Evolutionary conservation across 2,888 invertebrate genomes (phyloP).

Genomic region (Lithophane semibrunnea): DNA sequence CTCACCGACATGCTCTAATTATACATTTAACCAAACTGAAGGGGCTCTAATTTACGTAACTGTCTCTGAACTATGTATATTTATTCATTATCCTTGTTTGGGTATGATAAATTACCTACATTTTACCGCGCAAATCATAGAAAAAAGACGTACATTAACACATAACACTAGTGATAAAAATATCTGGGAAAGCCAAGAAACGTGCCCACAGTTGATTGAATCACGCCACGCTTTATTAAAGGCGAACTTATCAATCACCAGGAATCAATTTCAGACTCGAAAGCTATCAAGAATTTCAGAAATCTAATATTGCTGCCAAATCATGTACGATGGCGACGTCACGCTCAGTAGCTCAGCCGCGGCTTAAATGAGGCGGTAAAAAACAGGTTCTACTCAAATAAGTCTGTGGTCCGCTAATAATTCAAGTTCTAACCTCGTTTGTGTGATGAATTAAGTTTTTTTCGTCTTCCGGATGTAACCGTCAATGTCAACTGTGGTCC

Average conservation of each 20-base stretch:
- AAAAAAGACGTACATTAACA: not conserved
- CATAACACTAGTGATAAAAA: not conserved
- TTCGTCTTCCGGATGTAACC: conserved; percentile 19
- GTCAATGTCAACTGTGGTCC: conserved; percentile 40
- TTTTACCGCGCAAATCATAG: not conserved
- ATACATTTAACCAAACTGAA: too few relatives aligned
- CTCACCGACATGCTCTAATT: too few relatives aligned
- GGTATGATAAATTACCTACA: not conserved
- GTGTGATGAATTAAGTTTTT: conserved; percentile 11
- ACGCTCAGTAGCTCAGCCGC: not conserved
- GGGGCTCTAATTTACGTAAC: not conserved
- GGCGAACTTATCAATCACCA: conserved; percentile 33
- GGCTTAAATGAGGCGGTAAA: conserved; percentile 17
- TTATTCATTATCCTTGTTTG: conserved; percentile 10
- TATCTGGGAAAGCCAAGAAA: not conserved
- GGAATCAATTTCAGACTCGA: conserved; percentile 15
- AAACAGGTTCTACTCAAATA: conserved; percentile 13
- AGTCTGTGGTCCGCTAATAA: conserved; percentile 1
- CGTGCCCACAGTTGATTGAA: not conserved
- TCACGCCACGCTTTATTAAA: conserved; percentile 6
- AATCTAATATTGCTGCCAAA: conserved; percentile 24
- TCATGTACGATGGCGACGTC: conserved; percentile 4
- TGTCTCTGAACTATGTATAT: not conserved
- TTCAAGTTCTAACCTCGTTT: conserved; percentile 37
- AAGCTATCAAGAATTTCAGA: conserved; percentile 4